These are phyloP conservation scores for Copsychus sechellarum DNA, from an alignment of 2,113 vertebrate genomes.

Conservation along the genomic window DNA sequence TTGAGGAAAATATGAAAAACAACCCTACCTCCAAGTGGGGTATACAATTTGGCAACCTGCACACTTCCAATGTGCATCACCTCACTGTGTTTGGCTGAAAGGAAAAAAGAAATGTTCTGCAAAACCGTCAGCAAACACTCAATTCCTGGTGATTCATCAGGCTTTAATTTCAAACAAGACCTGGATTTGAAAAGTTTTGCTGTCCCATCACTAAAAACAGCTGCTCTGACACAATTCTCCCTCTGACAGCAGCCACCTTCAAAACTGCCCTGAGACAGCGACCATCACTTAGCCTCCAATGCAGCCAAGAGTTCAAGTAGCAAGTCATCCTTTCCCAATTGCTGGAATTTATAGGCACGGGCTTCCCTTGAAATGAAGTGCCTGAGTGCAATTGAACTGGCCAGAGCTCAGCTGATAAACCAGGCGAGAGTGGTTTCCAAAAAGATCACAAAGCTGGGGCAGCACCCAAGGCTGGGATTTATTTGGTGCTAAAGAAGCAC, in stretches of 20 bases:
- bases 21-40: neutral
- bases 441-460: neutral
- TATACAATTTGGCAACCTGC: no score
- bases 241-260: neutral
- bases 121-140: neutral
- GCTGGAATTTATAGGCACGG: neutral
- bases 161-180: neutral
- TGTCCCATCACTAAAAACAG: neutral
- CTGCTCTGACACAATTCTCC: neutral
- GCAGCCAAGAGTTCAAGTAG: neutral
- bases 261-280: neutral
- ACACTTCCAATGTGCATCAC: fast-evolving
- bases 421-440: neutral
- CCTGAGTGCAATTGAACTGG: no score
- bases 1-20: neutral
- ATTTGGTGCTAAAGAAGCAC: neutral
- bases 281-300: neutral
- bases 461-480: neutral
- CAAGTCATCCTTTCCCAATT: neutral
- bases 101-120: neutral
- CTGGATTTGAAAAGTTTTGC: neutral
- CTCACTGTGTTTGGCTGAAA: neutral
- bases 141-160: neutral
- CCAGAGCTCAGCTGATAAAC: neutral
- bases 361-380: neutral